Base-by-base conservation (phyloP, 2,113 vertebrate genomes). In the Lepisosteus oculatus region DNA sequence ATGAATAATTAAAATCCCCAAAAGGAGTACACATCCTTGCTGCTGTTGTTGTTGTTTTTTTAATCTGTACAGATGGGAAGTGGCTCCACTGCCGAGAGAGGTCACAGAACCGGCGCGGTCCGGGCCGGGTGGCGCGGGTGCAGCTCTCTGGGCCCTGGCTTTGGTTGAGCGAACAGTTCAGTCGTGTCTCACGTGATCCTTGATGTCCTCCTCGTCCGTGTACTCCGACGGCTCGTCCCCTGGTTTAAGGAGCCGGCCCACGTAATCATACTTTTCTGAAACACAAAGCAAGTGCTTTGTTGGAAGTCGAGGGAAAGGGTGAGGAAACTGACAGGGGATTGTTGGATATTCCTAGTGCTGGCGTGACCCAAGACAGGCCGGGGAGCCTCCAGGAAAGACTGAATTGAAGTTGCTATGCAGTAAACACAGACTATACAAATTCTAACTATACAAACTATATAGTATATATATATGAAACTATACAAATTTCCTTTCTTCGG, bases 151-250 rank as follows among this genome's bases (percentile, higher is more conserved):
- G 93, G 93, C 88, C 92, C 91, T 91, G 92, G 91, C 95, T 98
- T 96, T 95, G 94, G 95, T 94, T 90, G 88, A 86, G 85, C 85
- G 88, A 90, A 86, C 87, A 89, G 90, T 91, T 98, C 94, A 99
- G 82, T 99, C 97, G 85, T 96, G 95, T 87, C 97, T 99, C 86
- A 92, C 92, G 85, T 98, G 97, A 92, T 99, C 97, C 89, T 97
- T 98, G 88, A 95, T 90, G 90, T 99, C 97, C 88, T 99, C 97
- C 84, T 99, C 97, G 79, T 99, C 97, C 74, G 97, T 99, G 86
- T 99, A 99, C 86, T 99, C 97, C 71, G 97, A 98, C 0, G 97
- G 97, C 86, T 99, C 97, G 78, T 99, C 97, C 43, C 97, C 97
- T 3, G 97, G 97, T 84, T 98, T 99, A 88, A 99, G 90, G 81